Conservation (phyloP, 2,113 vertebrate species). For the Mesitornis unicolor region DNA sequence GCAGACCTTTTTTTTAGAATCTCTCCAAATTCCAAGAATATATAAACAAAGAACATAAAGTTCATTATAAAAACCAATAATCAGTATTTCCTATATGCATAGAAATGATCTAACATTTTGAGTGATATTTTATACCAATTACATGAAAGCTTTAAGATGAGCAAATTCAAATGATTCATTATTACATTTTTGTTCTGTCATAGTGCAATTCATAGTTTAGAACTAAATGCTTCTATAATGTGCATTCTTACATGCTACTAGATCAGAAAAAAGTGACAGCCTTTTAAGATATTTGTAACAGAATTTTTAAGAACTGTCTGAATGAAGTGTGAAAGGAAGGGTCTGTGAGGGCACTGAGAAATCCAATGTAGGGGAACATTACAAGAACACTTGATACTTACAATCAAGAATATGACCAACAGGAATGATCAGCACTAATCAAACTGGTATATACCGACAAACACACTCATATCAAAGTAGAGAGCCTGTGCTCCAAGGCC, state of each 20-base stretch:
- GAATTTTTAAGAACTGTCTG: not conserved
- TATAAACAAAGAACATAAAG: not conserved
- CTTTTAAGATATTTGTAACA: not conserved
- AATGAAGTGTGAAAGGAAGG: not conserved
- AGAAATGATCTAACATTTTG: not conserved
- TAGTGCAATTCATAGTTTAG: not conserved
- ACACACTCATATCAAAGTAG: not conserved
- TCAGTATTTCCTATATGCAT: not conserved
- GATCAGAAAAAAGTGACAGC: not conserved
- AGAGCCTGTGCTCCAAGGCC: not conserved
- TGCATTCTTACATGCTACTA: not conserved
- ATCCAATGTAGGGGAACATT: accelerated
- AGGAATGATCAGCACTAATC: not conserved
- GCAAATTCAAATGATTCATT: not conserved
- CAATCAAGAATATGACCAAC: not conserved
- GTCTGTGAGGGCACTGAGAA: not conserved
- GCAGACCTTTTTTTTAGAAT: not conserved
- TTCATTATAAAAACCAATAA: not conserved
- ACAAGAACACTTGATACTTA: not conserved
- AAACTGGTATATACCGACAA: not conserved
- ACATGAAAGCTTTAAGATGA: not conserved
- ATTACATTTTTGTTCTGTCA: not conserved
- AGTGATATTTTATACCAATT: not conserved
- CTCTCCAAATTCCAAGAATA: not conserved
- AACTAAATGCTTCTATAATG: not conserved